Conservation (phyloP, 2,888 invertebrate genomes). For the Caenorhabditis sinica region DNA sequence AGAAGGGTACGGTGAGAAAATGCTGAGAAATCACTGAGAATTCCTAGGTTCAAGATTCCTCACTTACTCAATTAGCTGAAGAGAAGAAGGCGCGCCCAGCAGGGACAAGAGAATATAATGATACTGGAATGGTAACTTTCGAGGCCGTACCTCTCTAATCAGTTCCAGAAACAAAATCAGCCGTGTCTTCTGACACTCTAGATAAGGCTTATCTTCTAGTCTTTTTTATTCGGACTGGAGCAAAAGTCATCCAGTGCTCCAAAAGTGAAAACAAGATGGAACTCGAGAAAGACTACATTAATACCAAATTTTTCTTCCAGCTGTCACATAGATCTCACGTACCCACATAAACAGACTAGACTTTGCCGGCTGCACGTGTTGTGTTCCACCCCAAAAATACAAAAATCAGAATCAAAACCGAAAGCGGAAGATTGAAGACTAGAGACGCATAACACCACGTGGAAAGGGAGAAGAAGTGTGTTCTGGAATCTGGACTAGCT, state of each 20-base stretch:
- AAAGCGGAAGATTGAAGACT: conserved; percentile 14
- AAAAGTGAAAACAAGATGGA: conserved; percentile 7
- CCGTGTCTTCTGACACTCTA: conserved; percentile 8
- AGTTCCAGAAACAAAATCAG: conserved; percentile 1
- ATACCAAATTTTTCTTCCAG: not conserved
- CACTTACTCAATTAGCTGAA: too few species aligned
- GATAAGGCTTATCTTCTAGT: conserved; percentile 15
- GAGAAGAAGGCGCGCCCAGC: not conserved
- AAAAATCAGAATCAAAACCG: not conserved
- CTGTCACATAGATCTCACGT: conserved; percentile 1
- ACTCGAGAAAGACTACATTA: conserved; percentile 34
- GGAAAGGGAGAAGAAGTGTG: conserved; percentile 2
- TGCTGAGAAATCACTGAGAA: not conserved
- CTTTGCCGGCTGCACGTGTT: conserved; percentile 17
- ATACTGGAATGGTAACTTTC: not conserved
- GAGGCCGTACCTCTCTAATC: conserved; percentile 5
- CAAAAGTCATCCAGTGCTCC: conserved; percentile 1
- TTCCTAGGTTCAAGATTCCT: not conserved
- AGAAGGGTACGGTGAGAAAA: conserved; percentile 13
- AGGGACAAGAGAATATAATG: not conserved
- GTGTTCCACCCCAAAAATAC: not conserved
- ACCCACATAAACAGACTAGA: not conserved
- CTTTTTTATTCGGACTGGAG: conserved; percentile 10
- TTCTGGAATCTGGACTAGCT: conserved; percentile 46
- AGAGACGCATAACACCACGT: conserved; percentile 39